Conservation (phyloP, 2,113 vertebrate species). For the Halcyon senegalensis region DNA sequence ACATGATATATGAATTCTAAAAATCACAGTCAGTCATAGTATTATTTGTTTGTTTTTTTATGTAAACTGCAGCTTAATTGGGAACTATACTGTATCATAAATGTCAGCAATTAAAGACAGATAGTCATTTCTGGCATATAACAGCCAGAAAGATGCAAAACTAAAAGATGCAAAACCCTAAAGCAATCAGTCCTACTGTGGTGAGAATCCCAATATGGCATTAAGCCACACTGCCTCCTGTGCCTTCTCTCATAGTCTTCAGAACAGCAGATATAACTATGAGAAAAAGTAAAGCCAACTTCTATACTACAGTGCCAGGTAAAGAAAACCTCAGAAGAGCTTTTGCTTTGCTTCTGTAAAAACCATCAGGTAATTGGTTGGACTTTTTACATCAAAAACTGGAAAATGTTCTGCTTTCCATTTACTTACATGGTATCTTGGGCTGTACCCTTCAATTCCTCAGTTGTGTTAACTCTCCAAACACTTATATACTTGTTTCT, state of each 20-base stretch:
- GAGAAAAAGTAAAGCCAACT: neutral
- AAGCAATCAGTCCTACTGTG: neutral
- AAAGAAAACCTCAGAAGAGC: neutral
- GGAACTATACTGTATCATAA: neutral
- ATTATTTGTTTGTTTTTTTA: neutral
- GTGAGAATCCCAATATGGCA: neutral
- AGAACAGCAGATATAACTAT: neutral
- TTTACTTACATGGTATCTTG: neutral
- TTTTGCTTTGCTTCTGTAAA: neutral
- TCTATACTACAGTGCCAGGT: neutral
- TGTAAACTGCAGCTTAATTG: neutral
- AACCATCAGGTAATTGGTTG: neutral
- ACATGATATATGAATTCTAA: neutral
- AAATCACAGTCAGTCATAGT: neutral
- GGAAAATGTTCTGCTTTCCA: neutral
- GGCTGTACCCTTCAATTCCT: neutral
- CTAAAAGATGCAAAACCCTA: neutral
- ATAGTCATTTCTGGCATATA: neutral
- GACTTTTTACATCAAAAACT: neutral
- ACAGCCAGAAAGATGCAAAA: neutral
- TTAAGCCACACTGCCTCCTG: neutral
- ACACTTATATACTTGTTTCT: neutral
- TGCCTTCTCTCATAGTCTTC: neutral
- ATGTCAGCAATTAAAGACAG: neutral
- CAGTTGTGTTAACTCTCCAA: neutral